Conservation (phyloP, 2,113 vertebrate species). For the Paratilapia polleni region DNA sequence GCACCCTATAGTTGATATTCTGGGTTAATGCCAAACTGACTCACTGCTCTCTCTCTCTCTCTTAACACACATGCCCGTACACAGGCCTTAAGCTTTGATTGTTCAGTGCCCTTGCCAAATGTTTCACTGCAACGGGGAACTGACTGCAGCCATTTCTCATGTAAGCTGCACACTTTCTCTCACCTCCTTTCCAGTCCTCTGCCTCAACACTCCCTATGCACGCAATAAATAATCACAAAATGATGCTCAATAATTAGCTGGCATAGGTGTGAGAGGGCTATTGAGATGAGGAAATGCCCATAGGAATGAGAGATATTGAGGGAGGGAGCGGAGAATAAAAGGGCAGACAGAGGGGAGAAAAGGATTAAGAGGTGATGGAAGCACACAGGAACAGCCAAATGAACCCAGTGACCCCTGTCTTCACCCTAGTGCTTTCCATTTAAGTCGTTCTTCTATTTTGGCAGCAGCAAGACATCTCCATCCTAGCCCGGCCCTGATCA, state of each 20-base stretch:
- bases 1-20: slow-evolving; percentile 58
- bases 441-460: slow-evolving; percentile 47
- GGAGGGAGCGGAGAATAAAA: slow-evolving; percentile 29
- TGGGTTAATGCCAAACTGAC: slow-evolving; percentile 54
- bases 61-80: background rate
- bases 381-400: slow-evolving; percentile 48
- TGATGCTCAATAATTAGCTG: slow-evolving; percentile 54
- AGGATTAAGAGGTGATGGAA: slow-evolving; percentile 30
- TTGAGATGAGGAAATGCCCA: slow-evolving; percentile 36
- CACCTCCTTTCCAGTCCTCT: slow-evolving; percentile 48
- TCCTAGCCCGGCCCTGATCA: slow-evolving; percentile 28
- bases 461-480: slow-evolving; percentile 33
- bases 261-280: slow-evolving; percentile 46
- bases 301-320: slow-evolving; percentile 38
- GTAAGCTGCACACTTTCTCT: slow-evolving; percentile 50
- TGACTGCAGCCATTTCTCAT: slow-evolving; percentile 59
- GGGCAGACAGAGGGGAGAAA: background rate
- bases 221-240: slow-evolving; percentile 57
- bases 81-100: slow-evolving; percentile 36
- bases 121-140: slow-evolving; percentile 64
- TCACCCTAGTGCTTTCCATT: slow-evolving; percentile 9
- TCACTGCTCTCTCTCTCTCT: background rate
- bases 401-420: slow-evolving; percentile 64
- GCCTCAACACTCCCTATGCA: background rate
- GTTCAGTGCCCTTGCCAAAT: slow-evolving; percentile 60